A percentile compares a stretch with the other conserved stretches of the same genome.
Evolutionary conservation across 1,140 invertebrate species (phyloP).

Genomic region (Zaprionus taronus): DNA sequence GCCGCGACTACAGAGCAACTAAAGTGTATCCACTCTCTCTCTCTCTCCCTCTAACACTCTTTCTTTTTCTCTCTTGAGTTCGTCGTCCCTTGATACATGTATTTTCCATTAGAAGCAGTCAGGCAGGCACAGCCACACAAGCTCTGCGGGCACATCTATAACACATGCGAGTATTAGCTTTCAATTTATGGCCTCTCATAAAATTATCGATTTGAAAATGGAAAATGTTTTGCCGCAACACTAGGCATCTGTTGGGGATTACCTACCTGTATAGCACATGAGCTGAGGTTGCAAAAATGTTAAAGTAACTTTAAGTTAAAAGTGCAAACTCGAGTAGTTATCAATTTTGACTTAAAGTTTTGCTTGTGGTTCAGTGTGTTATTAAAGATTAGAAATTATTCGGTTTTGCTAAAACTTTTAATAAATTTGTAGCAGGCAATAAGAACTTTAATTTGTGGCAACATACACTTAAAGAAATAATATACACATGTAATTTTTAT

Average conservation of each 20-base stretch:
- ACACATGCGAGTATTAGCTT: slow-evolving; percentile 4
- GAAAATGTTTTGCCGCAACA: background rate
- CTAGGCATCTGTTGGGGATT: background rate
- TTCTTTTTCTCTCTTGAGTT: background rate
- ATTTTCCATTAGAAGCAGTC: slow-evolving; percentile 12
- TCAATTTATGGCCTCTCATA: slow-evolving; percentile 4
- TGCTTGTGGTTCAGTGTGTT: no score
- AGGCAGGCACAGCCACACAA: background rate
- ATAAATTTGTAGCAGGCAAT: background rate
- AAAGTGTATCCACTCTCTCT: background rate
- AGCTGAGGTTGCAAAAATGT: background rate
- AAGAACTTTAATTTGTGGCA: background rate
- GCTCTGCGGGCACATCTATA: slow-evolving; percentile 12
- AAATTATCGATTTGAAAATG: slow-evolving; percentile 16
- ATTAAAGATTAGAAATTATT: no score
- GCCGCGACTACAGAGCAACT: background rate
- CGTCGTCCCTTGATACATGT: slow-evolving; percentile 11
- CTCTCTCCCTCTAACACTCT: background rate
- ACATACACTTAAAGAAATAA: no score
- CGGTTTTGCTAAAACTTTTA: background rate
- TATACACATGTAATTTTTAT: no score
- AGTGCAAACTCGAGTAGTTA: background rate
- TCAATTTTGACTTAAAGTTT: background rate
- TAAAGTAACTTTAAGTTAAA: background rate
- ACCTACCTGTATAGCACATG: background rate